Conservation (phyloP, 2,797 vertebrate genomes). For the Bucorvus abyssinicus region DNA sequence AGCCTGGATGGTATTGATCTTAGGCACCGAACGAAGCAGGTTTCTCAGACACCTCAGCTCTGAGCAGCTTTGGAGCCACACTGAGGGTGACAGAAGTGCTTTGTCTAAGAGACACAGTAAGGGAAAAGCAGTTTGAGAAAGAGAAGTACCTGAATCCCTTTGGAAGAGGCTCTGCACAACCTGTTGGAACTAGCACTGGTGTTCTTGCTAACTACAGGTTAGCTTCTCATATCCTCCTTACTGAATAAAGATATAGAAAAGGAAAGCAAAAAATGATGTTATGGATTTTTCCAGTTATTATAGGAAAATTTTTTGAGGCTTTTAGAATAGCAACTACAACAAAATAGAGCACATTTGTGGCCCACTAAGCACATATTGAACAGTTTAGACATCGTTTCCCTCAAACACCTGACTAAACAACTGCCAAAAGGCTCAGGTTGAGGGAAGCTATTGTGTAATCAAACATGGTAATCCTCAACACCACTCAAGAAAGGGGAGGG, state of each 20-base stretch:
- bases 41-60: neutral
- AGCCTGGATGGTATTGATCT: neutral
- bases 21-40: neutral
- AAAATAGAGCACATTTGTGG: neutral
- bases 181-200: neutral
- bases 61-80: neutral
- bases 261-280: neutral
- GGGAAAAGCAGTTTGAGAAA: neutral
- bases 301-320: neutral
- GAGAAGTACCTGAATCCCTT: neutral
- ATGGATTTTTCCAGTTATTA: neutral
- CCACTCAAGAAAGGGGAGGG: neutral
- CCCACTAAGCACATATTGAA: neutral
- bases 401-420: slow-evolving; percentile 49
- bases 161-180: neutral
- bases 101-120: neutral
- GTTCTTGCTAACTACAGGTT: neutral
- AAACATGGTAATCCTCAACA: slow-evolving; percentile 19
- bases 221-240: neutral
- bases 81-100: neutral
- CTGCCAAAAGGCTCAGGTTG: slow-evolving; percentile 30
- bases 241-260: neutral
- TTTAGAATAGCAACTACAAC: neutral
- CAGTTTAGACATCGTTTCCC: neutral
- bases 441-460: slow-evolving; percentile 31